Conservation (phyloP, 1,140 invertebrate species). For the Ptiloglossa arizonensis region DNA sequence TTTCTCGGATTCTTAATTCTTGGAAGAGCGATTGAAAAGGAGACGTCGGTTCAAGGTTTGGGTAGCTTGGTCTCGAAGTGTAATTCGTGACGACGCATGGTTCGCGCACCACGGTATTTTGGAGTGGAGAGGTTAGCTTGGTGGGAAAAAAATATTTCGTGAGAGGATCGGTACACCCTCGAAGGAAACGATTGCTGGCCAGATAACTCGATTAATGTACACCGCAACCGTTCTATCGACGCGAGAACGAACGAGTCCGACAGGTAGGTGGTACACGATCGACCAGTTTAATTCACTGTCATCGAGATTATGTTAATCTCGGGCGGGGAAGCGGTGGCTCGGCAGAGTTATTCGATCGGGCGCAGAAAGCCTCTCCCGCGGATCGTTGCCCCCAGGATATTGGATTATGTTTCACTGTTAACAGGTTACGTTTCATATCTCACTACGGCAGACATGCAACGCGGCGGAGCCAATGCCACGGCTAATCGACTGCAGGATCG, state of each 20-base stretch:
- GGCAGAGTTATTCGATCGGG: slow-evolving; percentile 51
- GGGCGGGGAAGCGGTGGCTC: slow-evolving; percentile 24
- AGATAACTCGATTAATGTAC: background rate
- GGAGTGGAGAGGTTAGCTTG: too few relatives aligned
- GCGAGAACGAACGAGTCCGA: slow-evolving; percentile 13
- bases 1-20: too few relatives aligned
- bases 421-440: slow-evolving; percentile 68
- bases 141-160: too few relatives aligned
- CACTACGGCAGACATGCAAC: slow-evolving; percentile 45
- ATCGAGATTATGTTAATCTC: slow-evolving; percentile 58
- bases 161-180: background rate
- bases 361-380: slow-evolving; percentile 49
- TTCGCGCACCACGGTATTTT: too few relatives aligned
- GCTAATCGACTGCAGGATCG: slow-evolving; percentile 55
- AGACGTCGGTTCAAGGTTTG: too few relatives aligned
- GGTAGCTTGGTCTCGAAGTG: too few relatives aligned
- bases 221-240: background rate
- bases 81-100: too few relatives aligned
- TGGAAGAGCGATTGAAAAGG: too few relatives aligned
- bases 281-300: slow-evolving; percentile 45
- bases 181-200: background rate
- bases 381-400: slow-evolving; percentile 59
- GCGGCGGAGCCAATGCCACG: slow-evolving; percentile 56
- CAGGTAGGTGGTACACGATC: slow-evolving; percentile 30
- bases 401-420: slow-evolving; percentile 67